Base-by-base conservation (phyloP, 1,140 invertebrate species). In the Philotrypesis tridentata region DNA sequence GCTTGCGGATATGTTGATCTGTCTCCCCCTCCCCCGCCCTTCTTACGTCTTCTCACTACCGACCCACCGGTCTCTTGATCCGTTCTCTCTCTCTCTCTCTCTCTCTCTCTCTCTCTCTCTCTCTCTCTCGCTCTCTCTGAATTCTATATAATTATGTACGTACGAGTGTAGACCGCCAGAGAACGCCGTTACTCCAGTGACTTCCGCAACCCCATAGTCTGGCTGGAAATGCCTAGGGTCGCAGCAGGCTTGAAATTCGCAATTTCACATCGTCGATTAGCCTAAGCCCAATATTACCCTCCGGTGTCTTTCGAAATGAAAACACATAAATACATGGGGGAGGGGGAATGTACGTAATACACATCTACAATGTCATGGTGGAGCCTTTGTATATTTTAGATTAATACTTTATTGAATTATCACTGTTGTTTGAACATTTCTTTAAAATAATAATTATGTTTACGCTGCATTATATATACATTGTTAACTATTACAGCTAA, bases 301-400 rank as follows among this genome's bases (percentile, higher is more conserved):
- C 63, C 63, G 1, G 27, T 12, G 23, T 65, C 63, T 65, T 65
- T 29, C 25, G 63, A 65, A 65, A 65, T 65, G 63, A 65, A 65
- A 65, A 65, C 63, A 65, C 63, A 65, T 65, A 65, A 65, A 65
- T 65, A 65, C 23, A 65, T 25, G 63, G 63, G 63, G 63, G 63
- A 0, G 8, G 23, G n/a, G 3, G 14, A 21, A 21, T 7, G 14
- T 17, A 29, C 21, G 72, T 70, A 79, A 81, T 29, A 65, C 7
- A 25, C 33, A 27, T 12, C 9, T 65, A 9, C 23, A 65, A 65
- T 14, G 23, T 27, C 25, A 65, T 9, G 0, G 11, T 14, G 9
- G 23, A 27, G 63, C 25, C 9, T 14, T 37, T 65, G 63, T 29
- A n/a, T n/a, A n/a, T n/a, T n/a, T n/a, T n/a, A n/a, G n/a, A n/a